These are phyloP conservation scores for Dynastes maya DNA, from an alignment of 2,888 invertebrate genomes.

Conservation along the genomic window DNA sequence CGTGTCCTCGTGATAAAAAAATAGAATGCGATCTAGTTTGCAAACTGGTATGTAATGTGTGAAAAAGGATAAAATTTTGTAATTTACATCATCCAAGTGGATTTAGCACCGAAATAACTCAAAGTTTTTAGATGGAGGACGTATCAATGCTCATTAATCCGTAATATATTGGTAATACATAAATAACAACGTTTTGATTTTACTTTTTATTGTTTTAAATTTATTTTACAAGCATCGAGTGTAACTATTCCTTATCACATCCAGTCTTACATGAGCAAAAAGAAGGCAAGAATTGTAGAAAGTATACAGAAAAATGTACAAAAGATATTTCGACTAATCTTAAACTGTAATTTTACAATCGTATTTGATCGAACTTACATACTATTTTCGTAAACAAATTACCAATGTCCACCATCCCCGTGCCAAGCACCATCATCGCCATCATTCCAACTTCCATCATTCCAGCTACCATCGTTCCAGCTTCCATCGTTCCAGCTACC, in stretches of 20 bases:
- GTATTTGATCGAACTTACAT: background rate
- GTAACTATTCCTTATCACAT: constrained; percentile 40
- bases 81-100: too few species aligned
- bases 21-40: too few species aligned
- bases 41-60: too few species aligned
- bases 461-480: constrained; percentile 47
- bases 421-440: constrained; percentile 47
- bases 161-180: background rate
- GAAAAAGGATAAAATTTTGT: too few species aligned
- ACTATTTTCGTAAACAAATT: constrained; percentile 19
- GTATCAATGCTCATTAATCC: too few species aligned
- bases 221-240: constrained; percentile 23
- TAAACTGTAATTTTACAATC: constrained; percentile 7
- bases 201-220: constrained; percentile 21
- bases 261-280: constrained; percentile 45
- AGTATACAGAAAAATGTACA: background rate
- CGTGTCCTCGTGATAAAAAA: too few species aligned
- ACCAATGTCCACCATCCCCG: constrained; percentile 43
- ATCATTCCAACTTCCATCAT: constrained; percentile 46
- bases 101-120: too few species aligned
- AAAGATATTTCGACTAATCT: background rate
- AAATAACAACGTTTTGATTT: constrained; percentile 5
- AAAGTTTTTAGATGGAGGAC: too few species aligned
- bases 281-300: background rate
- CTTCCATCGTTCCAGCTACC: constrained; percentile 39